These are phyloP conservation scores for Epistrophe grossulariae DNA, from an alignment of 2,888 invertebrate species.

Conservation along the genomic window DNA sequence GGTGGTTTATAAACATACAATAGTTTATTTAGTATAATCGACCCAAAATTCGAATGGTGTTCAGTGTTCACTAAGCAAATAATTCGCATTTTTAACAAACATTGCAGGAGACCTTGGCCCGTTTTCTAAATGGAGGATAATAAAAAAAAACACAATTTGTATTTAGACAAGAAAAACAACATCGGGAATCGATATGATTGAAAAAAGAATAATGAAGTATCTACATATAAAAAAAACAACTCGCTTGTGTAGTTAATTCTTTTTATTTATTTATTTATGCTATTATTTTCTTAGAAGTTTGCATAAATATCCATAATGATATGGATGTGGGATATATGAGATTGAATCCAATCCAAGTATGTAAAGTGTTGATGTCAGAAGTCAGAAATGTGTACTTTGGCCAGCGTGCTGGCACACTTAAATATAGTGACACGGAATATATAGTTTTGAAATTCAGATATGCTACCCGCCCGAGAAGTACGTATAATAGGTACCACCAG, in stretches of 20 bases:
- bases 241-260: constrained; percentile 2
- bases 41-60: constrained; percentile 11
- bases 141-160: constrained; percentile 1
- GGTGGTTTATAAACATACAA: neutral
- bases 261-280: neutral
- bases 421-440: neutral
- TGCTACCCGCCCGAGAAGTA: constrained; percentile 3
- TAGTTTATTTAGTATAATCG: neutral
- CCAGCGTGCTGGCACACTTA: neutral
- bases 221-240: neutral
- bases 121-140: constrained; percentile 10
- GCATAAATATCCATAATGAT: neutral
- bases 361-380: constrained; percentile 16
- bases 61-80: neutral
- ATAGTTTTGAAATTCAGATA: neutral
- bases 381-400: constrained; percentile 27
- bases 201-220: neutral
- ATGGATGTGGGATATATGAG: constrained; percentile 10
- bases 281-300: constrained; percentile 1
- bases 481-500: neutral
- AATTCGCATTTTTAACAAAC: neutral
- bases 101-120: constrained; percentile 20
- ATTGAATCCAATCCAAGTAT: constrained; percentile 11
- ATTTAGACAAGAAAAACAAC: neutral
- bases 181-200: neutral